Conservation (phyloP, 2,113 vertebrate species). For the Callocephalon fimbriatum region DNA sequence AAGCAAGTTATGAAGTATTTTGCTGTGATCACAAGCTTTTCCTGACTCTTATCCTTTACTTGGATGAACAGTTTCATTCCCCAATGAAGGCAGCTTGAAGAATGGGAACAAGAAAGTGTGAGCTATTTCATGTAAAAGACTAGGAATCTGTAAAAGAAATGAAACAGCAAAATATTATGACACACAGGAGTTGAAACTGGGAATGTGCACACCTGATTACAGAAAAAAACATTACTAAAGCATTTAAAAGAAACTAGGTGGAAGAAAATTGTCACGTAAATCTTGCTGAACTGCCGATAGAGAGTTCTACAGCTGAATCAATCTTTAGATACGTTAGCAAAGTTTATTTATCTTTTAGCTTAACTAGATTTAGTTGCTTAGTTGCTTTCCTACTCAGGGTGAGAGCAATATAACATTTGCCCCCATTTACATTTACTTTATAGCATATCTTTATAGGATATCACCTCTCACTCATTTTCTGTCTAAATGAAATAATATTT, state of each 20-base stretch:
- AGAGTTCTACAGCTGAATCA: not conserved
- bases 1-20: not conserved
- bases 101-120: not conserved
- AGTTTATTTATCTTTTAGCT: not conserved
- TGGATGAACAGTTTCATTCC: not conserved
- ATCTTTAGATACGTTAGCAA: not conserved
- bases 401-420: not conserved
- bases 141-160: not conserved
- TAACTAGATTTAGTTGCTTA: not conserved
- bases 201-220: not conserved
- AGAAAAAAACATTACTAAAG: not conserved
- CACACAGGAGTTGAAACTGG: not conserved
- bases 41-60: not conserved
- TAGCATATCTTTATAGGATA: not conserved
- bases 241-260: not conserved
- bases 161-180: not conserved
- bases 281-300: not conserved
- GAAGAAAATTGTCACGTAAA: not conserved
- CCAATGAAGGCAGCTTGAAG: not conserved
- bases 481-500: constrained; percentile 35
- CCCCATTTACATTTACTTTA: not conserved
- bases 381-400: not conserved
- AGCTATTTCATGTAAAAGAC: not conserved
- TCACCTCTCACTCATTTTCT: not conserved
- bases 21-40: not conserved